Conservation (phyloP, 1,140 invertebrate species). For the Pectinophora gossypiella region DNA sequence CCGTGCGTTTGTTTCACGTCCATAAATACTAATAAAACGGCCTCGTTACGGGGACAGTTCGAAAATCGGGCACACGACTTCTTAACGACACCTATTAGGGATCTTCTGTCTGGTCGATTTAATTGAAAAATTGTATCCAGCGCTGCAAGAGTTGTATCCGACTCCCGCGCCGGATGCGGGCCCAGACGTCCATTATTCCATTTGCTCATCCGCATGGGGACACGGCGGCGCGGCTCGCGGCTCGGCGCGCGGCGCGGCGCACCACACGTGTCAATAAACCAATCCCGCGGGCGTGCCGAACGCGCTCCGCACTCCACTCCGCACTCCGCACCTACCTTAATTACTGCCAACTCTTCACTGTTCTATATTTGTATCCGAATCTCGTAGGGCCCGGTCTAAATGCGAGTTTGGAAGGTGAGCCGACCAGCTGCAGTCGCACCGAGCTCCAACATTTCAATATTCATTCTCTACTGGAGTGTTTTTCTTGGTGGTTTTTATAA, state of each 20-base stretch:
- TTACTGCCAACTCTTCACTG: conserved; percentile 43
- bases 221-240: conserved; percentile 27
- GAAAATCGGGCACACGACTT: conserved; percentile 73
- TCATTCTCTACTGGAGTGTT: conserved; percentile 43
- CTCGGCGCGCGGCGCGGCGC: conserved; percentile 2
- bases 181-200: conserved; percentile 74
- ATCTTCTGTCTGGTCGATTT: conserved; percentile 72
- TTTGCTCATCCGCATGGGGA: conserved; percentile 72
- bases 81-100: conserved; percentile 74
- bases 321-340: conserved; percentile 29
- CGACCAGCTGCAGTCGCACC: conserved; percentile 25
- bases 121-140: conserved; percentile 75
- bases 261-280: conserved; percentile 65
- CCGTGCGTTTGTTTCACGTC: conserved; percentile 54
- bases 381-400: conserved; percentile 40
- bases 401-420: conserved; percentile 31
- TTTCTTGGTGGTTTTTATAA: conserved; percentile 48
- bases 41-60: conserved; percentile 69
- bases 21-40: conserved; percentile 74
- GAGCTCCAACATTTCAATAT: conserved; percentile 35
- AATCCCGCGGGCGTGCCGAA: conserved; percentile 34
- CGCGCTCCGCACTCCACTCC: not conserved
- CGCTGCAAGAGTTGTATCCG: conserved; percentile 69
- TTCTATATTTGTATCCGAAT: conserved; percentile 40
- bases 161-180: conserved; percentile 70